Evolutionary conservation across 2,888 invertebrate species (phyloP), one percentile per base, ranked within the genome.

Genomic region (Bombylius discolor): DNA sequence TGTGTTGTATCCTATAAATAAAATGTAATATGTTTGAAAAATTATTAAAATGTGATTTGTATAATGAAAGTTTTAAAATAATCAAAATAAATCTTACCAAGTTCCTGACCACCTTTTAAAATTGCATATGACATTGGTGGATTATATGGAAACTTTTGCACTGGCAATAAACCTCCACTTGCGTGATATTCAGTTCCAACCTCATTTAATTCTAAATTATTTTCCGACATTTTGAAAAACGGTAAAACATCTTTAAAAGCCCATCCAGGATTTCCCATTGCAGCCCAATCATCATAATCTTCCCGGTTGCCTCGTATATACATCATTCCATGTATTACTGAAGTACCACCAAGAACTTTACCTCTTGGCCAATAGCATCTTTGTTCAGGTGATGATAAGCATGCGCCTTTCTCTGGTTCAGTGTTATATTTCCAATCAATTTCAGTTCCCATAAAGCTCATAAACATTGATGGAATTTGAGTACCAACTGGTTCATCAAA

Each of bases 271-370:
- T 89, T 91, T 9, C 95, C 95, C 58, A 84, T 78, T 0, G 80
- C 82, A 0, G 87, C 89, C 95, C 94, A 95, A 59, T 81, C 79
- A 68, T 95, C 90, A 73, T 85, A 95, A 74, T 95, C 95, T 59
- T 82, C 82, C 33, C 85, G 81, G 56, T 91, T 85, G 1, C 95
- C 95, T 34, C 95, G 79, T 62, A 95, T 89, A 73, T 95, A 95
- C 83, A 89, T 93, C 95, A 96, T 95, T 32, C 95, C 95, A 72
- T 95, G 96, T 77, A 95, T 81, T 0, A 90, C 90, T 14, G 93
- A 93, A 1, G 92, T 93, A 0, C 95, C 95, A 7, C 95, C 95
- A 11, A 93, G 74, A 0, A 90, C 89, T 78, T 90, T 90, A 66
- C 90, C 90, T 64, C 90, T 78, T 0, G 90, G 89, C 90, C 90